phyloP scores from a whole-genome alignment of 1,140 invertebrate genomes.

The Lasioglossum baleicum region DNA sequence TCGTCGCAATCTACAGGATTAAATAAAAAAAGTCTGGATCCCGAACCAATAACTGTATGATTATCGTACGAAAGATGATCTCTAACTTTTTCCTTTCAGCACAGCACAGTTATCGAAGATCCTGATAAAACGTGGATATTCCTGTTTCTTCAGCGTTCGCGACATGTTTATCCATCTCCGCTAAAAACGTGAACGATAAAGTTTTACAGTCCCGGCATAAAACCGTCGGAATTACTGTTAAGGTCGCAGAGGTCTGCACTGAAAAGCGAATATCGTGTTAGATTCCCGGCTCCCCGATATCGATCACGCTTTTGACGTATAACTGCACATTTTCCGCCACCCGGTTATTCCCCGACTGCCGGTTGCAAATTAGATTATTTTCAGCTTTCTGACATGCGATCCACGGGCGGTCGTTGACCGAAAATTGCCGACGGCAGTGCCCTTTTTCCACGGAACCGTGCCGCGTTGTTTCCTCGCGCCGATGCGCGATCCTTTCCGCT shows the following conservation, averaged over 20 bases:
- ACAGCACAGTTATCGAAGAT: too few relatives aligned
- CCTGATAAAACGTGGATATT: too few relatives aligned
- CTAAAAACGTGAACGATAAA: not conserved
- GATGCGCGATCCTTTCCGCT: too few relatives aligned
- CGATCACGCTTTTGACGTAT: conserved; percentile 4
- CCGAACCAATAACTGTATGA: too few relatives aligned
- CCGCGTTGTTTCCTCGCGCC: not conserved
- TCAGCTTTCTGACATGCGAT: conserved; percentile 8
- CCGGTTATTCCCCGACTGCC: not conserved
- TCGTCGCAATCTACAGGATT: too few relatives aligned
- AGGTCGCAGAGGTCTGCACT: not conserved
- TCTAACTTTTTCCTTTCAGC: too few relatives aligned
- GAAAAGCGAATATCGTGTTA: not conserved
- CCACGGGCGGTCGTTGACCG: conserved; percentile 3
- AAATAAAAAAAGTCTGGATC: too few relatives aligned
- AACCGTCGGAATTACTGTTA: not conserved
- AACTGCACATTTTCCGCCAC: not conserved
- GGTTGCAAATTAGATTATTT: conserved; percentile 15
- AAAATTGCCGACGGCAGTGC: not conserved
- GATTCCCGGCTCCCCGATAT: not conserved
- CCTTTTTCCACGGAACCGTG: not conserved
- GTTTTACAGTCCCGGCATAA: not conserved
- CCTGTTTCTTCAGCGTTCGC: too few relatives aligned
- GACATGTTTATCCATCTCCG: too few relatives aligned
- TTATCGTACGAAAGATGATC: too few relatives aligned